Evolutionary conservation across 1,140 invertebrate genomes (phyloP), one percentile per base, ranked within the genome.

Genomic region (Elysia chlorotica): DNA sequence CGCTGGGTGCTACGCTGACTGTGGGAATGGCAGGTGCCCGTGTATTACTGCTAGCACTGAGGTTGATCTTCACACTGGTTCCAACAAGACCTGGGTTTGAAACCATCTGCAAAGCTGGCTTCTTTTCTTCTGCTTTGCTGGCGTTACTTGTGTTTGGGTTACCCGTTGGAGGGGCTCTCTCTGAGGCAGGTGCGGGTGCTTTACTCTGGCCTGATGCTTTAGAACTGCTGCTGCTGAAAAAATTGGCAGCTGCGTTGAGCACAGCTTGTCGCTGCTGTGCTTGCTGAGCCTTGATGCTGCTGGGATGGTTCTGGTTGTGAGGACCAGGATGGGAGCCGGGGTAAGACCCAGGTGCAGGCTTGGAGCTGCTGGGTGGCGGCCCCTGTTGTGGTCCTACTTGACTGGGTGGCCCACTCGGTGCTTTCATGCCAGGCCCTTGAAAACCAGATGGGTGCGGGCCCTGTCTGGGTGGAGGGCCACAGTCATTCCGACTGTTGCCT

Each of bases 191-290:
- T 10, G 5, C 23, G 3, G 37, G 4, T 48, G 41, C 3, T 36
- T 69, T 69, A 2, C 30, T 70, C 33, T 53, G n/a, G 35, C 23
- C 14, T 33, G 33, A 56, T 31, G 28, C 25, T 17, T 4, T 33
- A 30, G 33, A n/a, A 1, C 17, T 80, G 63, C 80, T 74, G 48
- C 78, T 81, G 65, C 81, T 83, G 17, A 85, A 66, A 74, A 84
- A 85, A 72, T 74, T 83, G 73, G 80, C 76, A 23, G 78, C 78
- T 57, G 81, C 78, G 37, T 76, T 76, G 33, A 85, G 71, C 23
- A 81, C 65, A 25, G 81, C 82, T 61, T 79, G 75, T 36, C 83
- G 75, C 62, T 84, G 78, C 65, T 81, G 78, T 21, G 76, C 82
- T 54, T 84, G 82, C 70, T 79, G 77, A 57, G 79, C 80, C 66